Conservation (phyloP, 2,797 vertebrate genomes). For the Lagodon rhomboides region DNA sequence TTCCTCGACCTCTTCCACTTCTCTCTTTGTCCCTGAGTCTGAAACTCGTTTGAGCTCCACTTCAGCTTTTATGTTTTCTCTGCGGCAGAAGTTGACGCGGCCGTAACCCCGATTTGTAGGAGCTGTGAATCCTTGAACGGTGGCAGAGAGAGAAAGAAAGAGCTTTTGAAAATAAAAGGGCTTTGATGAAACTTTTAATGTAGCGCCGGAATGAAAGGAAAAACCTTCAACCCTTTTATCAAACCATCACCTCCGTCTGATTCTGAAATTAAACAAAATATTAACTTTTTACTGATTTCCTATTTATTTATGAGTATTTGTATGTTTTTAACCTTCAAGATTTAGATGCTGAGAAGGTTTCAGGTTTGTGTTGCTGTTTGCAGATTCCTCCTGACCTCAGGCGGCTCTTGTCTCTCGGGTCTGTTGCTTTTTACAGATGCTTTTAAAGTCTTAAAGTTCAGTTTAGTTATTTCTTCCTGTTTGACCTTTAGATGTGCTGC, state of each 20-base stretch:
- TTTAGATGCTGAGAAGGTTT: neutral
- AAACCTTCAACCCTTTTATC: no score
- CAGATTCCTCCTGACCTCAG: conserved; percentile 1
- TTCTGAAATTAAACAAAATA: no score
- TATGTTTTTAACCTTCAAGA: no score
- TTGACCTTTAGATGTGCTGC: neutral
- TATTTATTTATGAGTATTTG: no score
- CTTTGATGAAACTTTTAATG: neutral
- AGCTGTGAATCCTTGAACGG: neutral
- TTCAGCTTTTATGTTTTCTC: neutral
- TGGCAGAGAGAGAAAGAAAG: neutral
- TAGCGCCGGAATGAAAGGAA: neutral
- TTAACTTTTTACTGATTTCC: no score
- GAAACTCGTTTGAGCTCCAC: neutral
- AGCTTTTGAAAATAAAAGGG: neutral
- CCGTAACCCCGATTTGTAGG: neutral
- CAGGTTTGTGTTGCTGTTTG: neutral
- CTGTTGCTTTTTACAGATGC: neutral
- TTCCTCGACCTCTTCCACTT: neutral
- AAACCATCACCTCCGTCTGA: neutral
- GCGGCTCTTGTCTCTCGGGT: neutral
- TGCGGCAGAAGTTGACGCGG: neutral
- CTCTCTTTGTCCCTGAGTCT: neutral
- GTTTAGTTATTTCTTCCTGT: neutral
- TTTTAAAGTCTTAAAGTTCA: conserved; percentile 8